Evolutionary conservation across 1,140 invertebrate genomes (phyloP).

Genomic region (Drusus annulatus): DNA sequence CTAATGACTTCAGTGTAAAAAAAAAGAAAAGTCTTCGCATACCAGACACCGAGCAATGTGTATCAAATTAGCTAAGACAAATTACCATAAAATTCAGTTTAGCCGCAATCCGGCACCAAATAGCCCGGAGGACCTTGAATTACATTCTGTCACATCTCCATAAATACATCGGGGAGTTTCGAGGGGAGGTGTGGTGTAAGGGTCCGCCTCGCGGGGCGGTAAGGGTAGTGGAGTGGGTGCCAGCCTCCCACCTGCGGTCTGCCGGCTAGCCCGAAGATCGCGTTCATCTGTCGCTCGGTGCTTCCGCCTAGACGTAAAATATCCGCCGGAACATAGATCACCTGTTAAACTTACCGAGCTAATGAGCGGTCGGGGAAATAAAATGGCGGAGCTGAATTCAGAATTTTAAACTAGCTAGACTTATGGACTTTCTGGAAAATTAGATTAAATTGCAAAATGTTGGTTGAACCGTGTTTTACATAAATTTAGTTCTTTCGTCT

Average conservation of each 20-base stretch:
- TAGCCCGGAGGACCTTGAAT: not conserved
- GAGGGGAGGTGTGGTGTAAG: no score
- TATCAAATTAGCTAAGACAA: not conserved
- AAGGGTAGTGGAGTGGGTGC: not conserved
- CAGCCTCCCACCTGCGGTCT: not conserved
- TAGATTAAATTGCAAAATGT: no score
- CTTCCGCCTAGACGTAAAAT: conserved; percentile 30
- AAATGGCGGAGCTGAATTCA: not conserved
- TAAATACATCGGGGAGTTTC: not conserved
- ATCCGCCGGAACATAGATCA: conserved; percentile 13
- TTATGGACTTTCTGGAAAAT: no score
- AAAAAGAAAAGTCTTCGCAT: no score
- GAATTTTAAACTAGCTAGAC: not conserved
- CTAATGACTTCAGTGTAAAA: no score
- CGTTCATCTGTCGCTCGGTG: conserved; percentile 14
- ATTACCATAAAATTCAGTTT: not conserved
- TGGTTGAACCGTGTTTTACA: no score
- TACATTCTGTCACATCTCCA: conserved; percentile 9
- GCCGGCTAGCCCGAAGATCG: conserved; percentile 4
- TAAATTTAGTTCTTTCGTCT: no score
- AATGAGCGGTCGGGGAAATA: conserved; percentile 18
- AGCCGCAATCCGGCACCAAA: not conserved
- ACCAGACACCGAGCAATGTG: no score
- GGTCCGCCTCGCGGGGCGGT: no score
- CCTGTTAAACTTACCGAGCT: conserved; percentile 29